These are phyloP conservation scores for Odontophorus gujanensis DNA, from an alignment of 2,113 vertebrate species.

Conservation along the genomic window DNA sequence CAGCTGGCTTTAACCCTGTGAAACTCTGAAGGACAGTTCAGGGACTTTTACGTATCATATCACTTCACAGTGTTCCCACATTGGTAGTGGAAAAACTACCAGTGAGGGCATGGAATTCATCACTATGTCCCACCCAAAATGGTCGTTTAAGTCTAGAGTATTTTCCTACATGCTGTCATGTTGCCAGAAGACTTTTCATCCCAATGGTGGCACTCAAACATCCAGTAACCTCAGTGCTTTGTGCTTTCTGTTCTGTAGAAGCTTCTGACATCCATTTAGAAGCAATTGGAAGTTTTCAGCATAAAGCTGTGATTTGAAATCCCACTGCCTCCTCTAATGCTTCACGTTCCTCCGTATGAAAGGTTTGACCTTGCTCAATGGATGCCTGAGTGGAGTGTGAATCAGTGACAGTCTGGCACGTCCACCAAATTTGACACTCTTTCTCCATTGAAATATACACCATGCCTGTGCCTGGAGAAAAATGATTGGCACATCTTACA, in stretches of 20 bases:
- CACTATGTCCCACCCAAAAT: background rate
- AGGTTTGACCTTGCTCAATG: background rate
- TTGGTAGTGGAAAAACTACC: background rate
- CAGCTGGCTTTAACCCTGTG: background rate
- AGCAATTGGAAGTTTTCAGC: background rate
- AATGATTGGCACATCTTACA: background rate
- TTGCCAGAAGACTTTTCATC: background rate
- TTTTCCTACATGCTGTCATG: background rate
- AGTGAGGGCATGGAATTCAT: background rate
- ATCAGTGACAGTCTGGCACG: background rate
- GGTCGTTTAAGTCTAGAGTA: background rate
- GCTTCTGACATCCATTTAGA: background rate
- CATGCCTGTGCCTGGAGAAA: background rate
- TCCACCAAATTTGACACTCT: background rate
- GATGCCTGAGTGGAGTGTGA: background rate
- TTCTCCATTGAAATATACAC: accelerated
- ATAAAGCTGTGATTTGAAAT: background rate
- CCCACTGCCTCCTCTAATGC: background rate
- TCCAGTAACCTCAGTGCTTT: background rate
- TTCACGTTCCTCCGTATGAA: background rate
- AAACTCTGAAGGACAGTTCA: background rate
- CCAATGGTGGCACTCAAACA: too few relatives aligned
- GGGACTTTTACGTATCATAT: background rate
- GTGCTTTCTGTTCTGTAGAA: background rate
- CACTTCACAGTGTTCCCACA: background rate